Evolutionary conservation across 2,113 vertebrate genomes (phyloP).

Genomic region (Leiothrix lutea): DNA sequence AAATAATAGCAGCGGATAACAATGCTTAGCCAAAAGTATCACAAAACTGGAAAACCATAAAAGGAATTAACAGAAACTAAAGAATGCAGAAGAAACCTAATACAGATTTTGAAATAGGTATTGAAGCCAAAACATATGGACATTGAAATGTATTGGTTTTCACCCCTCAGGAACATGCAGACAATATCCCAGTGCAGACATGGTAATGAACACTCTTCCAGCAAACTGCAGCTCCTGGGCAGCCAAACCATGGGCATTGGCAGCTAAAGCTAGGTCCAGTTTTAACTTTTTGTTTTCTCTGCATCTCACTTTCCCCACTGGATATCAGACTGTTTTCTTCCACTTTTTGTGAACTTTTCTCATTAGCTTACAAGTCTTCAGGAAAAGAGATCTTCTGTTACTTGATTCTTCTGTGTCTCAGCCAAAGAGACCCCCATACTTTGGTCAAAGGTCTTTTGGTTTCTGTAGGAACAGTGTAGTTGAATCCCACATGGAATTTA

Average conservation of each 20-base stretch:
- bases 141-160: neutral
- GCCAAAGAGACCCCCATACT: neutral
- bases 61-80: neutral
- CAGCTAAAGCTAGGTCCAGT: neutral
- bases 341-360: conserved; percentile 22
- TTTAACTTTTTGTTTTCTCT: neutral
- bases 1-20: neutral
- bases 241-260: neutral
- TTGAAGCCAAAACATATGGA: neutral
- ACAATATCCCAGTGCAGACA: neutral
- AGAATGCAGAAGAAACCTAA: neutral
- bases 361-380: neutral
- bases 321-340: neutral
- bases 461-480: neutral
- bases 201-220: neutral
- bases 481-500: neutral
- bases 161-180: neutral
- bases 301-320: neutral
- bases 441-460: neutral
- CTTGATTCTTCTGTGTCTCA: fast-evolving
- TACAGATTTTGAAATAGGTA: neutral
- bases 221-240: neutral
- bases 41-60: neutral
- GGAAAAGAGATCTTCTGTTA: neutral
- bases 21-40: neutral